Evolutionary conservation across 2,888 invertebrate species (phyloP), one percentile per base, ranked within the genome.

Genomic region (Rhabditoides inermis): DNA sequence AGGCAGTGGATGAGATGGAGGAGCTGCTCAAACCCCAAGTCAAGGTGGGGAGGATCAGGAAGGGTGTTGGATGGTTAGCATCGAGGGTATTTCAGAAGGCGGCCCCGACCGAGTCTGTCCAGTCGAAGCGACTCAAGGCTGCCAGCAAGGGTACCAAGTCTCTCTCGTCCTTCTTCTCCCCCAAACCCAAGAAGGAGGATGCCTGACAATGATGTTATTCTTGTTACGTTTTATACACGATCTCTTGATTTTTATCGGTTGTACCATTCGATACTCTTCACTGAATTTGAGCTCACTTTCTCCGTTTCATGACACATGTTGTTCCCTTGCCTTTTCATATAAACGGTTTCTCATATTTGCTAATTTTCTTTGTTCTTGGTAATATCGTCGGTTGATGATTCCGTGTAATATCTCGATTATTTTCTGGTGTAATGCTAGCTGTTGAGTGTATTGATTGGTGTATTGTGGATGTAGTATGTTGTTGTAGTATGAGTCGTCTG

Each of bases 91-190:
- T 56, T 4, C 37, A 60, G 54, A 62, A 63, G 37, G 28, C n/a
- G n/a, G n/a, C 44, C 40, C 58, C 23, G 10, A 56, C 49, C 28
- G 63, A 65, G 39, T 57, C 65, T 18, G 52, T 56, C 5, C 56
- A 61, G 15, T 49, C 58, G 53, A 70, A 70, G 58, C 61, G 63
- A 36, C 47, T 70, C 45, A 56, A 63, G 41, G 55, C 58, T 22
- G 70, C 70, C 12, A 65, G 67, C 39, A 70, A 70, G 51, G 68
- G 68, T 35, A 68, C 70, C 22, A 67, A 63, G 42, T 59, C 55
- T 39, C 61, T 70, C 32, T 51, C 55, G 36, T 53, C 55, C 28
- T 70, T 70, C 53, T 70, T 70, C 52, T 46, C 28, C 1, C 63
- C 64, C 40, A 65, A 68, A 22, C 18, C 45, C 25, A 45, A 50